Percentiles rank a stretch among this genome's conserved stretches.
Evolutionary conservation across 2,797 vertebrate genomes (phyloP).

Genomic region (Trematomus bernacchii): DNA sequence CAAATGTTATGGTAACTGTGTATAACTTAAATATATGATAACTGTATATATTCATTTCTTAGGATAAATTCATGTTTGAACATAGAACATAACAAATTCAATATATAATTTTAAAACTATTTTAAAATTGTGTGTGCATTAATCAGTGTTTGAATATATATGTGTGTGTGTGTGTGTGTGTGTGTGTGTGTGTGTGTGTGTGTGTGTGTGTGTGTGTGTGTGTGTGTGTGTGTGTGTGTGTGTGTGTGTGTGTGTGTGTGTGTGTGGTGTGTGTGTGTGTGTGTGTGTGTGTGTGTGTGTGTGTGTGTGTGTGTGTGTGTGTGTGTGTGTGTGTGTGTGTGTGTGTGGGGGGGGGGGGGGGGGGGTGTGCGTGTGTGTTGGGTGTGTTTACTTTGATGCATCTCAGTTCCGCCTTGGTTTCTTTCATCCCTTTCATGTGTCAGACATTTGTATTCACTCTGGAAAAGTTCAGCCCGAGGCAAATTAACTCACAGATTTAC

Average conservation of each 20-base stretch:
- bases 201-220: not conserved
- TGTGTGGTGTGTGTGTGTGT: not conserved
- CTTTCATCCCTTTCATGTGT: conserved; percentile 12
- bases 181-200: too few species aligned
- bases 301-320: not conserved
- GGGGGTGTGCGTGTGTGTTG: not conserved
- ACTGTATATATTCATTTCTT: conserved; percentile 1
- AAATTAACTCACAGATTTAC: conserved; percentile 28
- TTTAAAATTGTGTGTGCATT: too few species aligned
- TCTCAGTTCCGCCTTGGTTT: not conserved
- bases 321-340: not conserved
- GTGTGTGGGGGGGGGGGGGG: not conserved
- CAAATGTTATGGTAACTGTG: conserved; percentile 4
- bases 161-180: too few species aligned
- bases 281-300: conserved; percentile 9
- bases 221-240: conserved; percentile 1
- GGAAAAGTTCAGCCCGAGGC: conserved; percentile 27
- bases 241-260: conserved; percentile 1
- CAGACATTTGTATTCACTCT: conserved; percentile 38
- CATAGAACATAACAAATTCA: not conserved
- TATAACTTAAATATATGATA: conserved; percentile 4
- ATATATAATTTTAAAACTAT: not conserved
- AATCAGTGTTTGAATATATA: too few species aligned
- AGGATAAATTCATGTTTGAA: conserved; percentile 12
- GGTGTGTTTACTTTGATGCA: conserved; percentile 1